Base-by-base conservation (phyloP, 2,113 vertebrate species). In the Zosterops pallidus region DNA sequence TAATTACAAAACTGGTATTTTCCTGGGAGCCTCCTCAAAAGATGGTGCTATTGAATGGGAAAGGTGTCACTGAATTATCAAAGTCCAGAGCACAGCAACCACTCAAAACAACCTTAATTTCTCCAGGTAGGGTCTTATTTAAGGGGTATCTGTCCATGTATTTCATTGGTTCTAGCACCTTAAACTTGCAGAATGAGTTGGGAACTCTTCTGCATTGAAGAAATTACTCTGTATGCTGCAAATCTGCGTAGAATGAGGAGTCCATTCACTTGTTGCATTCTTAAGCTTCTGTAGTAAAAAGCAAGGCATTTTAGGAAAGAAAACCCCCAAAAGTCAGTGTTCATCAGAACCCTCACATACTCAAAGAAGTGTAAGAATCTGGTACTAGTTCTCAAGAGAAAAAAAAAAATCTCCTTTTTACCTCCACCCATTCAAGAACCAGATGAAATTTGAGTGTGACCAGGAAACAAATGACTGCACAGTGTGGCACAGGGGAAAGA, bases 11-110 rank as follows among this genome's bases (percentile, higher is more conserved):
- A 37, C 23, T 60, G 23, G 2, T 68, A 21, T 60, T 72, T 83
- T 60, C 59, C 63, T 47, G 59, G 44, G 9, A 91, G 12, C 41
- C 49, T 44, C 50, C 49, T 84, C 63, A 14, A 41, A 64, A 62
- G 28, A 21, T 62, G 49, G 8, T 44, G 9, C 42, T 85, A 12
- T 18, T 15, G 28, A 62, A 25, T 22, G 28, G 63, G 17, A 90
- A 88, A 5, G 1, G 26, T 69, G 81, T 21, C 37, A 24, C 41
- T 29, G 50, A 80, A 77, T 24, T 71, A 49, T 6, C 47, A 2
- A 86, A 63, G 37, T 22, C 50, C 3, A 6, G 41, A 64, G 11
- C 0, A 0, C 29, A 25, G 6, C 47, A 90, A 33, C 6, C 15
- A 14, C 25, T 11, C 4, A 11, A 35, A 70, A 70, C 56, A 17